Conservation (phyloP, 2,888 invertebrate species). For the Heliconius erato region DNA sequence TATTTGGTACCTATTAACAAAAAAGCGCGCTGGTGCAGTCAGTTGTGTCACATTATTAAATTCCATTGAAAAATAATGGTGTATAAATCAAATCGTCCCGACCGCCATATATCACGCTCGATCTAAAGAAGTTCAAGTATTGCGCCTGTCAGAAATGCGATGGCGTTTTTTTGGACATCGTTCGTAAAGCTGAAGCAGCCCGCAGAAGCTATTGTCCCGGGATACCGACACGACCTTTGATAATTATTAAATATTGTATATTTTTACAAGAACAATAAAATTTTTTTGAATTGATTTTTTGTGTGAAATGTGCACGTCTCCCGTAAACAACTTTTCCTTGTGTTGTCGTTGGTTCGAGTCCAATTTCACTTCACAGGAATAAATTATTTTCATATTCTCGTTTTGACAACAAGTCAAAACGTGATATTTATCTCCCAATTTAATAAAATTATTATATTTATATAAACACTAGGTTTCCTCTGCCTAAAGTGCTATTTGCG, state of each 20-base stretch:
- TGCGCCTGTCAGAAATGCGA: slow-evolving; percentile 61
- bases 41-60: slow-evolving; percentile 45
- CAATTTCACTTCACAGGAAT: too few relatives aligned
- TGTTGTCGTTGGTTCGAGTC: too few relatives aligned
- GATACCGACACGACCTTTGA: not conserved
- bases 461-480: too few relatives aligned
- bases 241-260: slow-evolving; percentile 3
- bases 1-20: slow-evolving; percentile 32
- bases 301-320: too few relatives aligned
- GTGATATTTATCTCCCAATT: too few relatives aligned
- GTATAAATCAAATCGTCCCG: slow-evolving; percentile 52
- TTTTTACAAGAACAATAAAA: too few relatives aligned
- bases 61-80: slow-evolving; percentile 45
- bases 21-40: slow-evolving; percentile 25
- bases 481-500: too few relatives aligned
- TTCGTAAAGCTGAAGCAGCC: slow-evolving; percentile 33
- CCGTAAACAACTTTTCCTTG: too few relatives aligned
- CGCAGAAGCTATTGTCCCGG: slow-evolving; percentile 36
- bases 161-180: slow-evolving; percentile 52
- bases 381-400: too few relatives aligned
- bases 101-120: slow-evolving; percentile 66
- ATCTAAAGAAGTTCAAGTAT: slow-evolving; percentile 63
- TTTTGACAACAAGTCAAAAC: too few relatives aligned
- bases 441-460: too few relatives aligned
- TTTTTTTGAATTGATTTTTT: too few relatives aligned